phyloP scores from a whole-genome alignment of 2,797 vertebrate species.

The Onychomys arenicola region DNA sequence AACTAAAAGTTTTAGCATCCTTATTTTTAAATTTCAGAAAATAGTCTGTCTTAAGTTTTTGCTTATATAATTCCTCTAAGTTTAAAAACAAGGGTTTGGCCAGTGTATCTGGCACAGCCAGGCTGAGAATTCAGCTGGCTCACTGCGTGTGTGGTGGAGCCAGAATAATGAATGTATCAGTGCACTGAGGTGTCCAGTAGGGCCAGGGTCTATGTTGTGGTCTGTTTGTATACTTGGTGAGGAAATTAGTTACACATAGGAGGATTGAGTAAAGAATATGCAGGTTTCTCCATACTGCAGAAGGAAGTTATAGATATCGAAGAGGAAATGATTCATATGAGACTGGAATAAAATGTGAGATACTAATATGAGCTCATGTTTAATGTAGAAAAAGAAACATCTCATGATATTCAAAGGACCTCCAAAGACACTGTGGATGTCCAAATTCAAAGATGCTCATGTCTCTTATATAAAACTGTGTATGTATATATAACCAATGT shows the following conservation, averaged over 20 bases:
- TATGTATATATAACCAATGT: not conserved
- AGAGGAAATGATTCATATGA: conserved; percentile 16
- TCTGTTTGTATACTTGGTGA: accelerated
- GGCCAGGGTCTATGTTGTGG: not conserved
- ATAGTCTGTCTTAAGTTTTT: conserved; percentile 62
- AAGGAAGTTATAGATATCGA: not conserved
- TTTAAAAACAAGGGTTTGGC: conserved; percentile 73
- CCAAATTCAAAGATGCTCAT: not conserved
- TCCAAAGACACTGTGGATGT: not conserved
- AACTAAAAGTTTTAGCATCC: conserved; percentile 61
- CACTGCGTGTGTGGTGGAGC: not conserved
- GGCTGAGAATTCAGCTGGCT: conserved; percentile 52
- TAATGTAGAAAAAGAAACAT: conserved; percentile 19
- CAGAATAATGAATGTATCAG: not conserved
- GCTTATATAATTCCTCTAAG: conserved; percentile 54
- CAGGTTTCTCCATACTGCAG: not conserved
- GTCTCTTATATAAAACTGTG: not conserved
- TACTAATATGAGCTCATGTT: not conserved
- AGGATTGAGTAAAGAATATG: not conserved
- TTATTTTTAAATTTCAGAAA: conserved; percentile 70
- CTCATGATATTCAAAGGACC: not conserved
- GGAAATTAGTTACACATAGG: not conserved
- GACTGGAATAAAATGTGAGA: not conserved
- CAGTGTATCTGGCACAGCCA: conserved; percentile 31
- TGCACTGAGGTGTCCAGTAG: not conserved